A percentile compares a stretch with the other conserved stretches of the same genome.
Conservation (phyloP, 2,113 vertebrate species). For the Nerophis ophidion region DNA sequence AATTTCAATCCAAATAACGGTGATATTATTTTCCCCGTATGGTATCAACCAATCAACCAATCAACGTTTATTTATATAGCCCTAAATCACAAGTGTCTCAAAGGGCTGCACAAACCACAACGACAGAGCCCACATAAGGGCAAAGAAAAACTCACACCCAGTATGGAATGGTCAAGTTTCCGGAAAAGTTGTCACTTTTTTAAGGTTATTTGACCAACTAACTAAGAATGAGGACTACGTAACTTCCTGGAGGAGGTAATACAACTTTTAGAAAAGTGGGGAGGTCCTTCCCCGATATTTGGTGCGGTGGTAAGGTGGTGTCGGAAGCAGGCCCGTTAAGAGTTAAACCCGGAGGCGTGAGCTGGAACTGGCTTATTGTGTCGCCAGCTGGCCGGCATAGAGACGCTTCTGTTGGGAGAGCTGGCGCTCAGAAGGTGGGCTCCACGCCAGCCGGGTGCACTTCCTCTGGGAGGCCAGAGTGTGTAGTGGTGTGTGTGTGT, state of each 20-base stretch:
- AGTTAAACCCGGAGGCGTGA: conserved; percentile 59
- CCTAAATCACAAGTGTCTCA: no score
- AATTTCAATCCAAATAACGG: no score
- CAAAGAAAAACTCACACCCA: no score
- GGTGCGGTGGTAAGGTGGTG: conserved; percentile 32
- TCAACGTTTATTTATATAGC: no score
- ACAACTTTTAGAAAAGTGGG: neutral
- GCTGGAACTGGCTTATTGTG: conserved; percentile 61
- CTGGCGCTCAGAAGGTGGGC: conserved; percentile 52
- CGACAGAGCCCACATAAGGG: no score
- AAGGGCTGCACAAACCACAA: no score
- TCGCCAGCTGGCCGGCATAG: conserved; percentile 56
- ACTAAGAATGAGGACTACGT: neutral
- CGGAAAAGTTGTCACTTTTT: no score
- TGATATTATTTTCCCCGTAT: no score
- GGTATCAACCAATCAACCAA: no score
- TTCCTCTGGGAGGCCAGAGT: conserved; percentile 50
- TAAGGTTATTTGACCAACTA: neutral
- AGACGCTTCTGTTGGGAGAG: conserved; percentile 57
- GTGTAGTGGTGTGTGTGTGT: conserved; percentile 4
- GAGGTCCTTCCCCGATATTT: no score
- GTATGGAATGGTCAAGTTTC: no score
- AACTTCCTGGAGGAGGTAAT: neutral
- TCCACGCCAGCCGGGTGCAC: conserved; percentile 48
- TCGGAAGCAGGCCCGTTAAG: conserved; percentile 14